Base-by-base conservation (phyloP, 2,888 invertebrate genomes). In the Latrodectus elegans region DNA sequence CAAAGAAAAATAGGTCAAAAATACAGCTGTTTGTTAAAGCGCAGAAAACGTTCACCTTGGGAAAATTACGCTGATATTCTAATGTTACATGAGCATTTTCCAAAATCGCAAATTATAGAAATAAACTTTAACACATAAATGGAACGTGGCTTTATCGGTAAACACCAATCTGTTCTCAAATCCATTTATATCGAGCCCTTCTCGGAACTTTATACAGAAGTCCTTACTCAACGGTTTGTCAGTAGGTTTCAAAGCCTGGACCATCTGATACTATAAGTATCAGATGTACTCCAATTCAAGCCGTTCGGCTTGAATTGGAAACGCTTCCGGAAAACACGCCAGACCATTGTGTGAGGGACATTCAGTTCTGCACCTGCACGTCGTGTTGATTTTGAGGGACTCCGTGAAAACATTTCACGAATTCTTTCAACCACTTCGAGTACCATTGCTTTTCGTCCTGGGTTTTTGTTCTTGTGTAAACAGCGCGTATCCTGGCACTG, bases 1-100 rank as follows among this genome's bases (percentile, higher is more conserved):
- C 22, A 70, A 87, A 88, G 77, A 85, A 88, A 74, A 84, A 88
- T 17, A 55, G 84, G 12, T 85, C 75, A 53, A 73, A 49, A 88
- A 0, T 22, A 22, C 22, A 22, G 22, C 22, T 22, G 22, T 22
- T 22, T 22, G 22, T 22, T 22, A 22, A 53, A 51, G 73, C 74
- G 64, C 72, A 79, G 49, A 86, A 86, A 55, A 88, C 81, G 68
- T 80, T 87, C 15, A 86, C 60, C 17, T 86, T 86, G 52, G 85
- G 80, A 70, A 60, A 70, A 78, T 81, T 81, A 17, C 53, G 14
- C n/a, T 67, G 64, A 22, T 82, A 38, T 72, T 17, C 22, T 22
- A 22, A 22, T 22, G 22, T 22, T 22, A 22, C 22, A 22, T 22
- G 22, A 1, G 22, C 22, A 10, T 49, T 14, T 4, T 49, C 51